Conservation (phyloP, 2,113 vertebrate species). For the Percopsis transmontana region DNA sequence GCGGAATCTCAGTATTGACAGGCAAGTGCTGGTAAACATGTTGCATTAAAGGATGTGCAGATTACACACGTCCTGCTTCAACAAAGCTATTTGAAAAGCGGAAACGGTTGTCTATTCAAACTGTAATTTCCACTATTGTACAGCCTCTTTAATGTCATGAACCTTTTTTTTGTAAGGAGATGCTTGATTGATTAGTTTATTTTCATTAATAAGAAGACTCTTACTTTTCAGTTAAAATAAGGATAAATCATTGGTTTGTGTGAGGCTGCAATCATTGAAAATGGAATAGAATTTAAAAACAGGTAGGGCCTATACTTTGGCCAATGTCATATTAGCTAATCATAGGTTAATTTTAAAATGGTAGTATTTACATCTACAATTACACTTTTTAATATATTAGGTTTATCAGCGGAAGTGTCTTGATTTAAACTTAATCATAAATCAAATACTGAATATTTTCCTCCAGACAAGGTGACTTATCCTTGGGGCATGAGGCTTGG, state of each 20-base stretch:
- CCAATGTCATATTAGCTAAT: too few species aligned
- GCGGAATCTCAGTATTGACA: background rate
- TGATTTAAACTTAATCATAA: background rate
- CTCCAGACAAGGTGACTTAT: constrained; percentile 40
- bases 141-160: background rate
- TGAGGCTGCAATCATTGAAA: background rate
- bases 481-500: constrained; percentile 7
- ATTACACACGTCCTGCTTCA: background rate
- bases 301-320: background rate
- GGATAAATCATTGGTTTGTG: background rate
- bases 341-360: background rate
- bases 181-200: too few species aligned
- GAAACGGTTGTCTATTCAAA: background rate
- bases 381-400: background rate
- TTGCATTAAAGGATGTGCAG: background rate
- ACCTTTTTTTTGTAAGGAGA: background rate
- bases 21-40: constrained; percentile 33
- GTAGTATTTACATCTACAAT: background rate
- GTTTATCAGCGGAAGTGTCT: background rate
- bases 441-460: background rate
- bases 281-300: background rate
- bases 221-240: too few species aligned
- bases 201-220: too few species aligned
- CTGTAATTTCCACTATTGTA: background rate
- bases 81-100: background rate